Evolutionary conservation across 2,888 invertebrate species (phyloP), one percentile per base, ranked within the genome.

Genomic region (Drosophila maculinotata): DNA sequence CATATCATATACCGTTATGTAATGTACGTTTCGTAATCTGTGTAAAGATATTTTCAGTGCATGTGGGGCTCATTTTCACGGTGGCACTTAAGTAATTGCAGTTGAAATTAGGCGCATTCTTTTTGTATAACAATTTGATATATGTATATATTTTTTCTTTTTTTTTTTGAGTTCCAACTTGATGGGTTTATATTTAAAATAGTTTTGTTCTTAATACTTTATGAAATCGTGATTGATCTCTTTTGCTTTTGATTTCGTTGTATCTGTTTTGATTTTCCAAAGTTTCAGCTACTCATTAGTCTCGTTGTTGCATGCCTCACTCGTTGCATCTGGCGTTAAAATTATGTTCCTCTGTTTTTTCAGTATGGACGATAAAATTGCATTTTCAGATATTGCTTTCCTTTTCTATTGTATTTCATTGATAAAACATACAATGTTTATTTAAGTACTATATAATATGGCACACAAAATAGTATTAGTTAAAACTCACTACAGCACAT

Each of bases 401-500:
- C n/a, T 45, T 42, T 20, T 15, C 17, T 35, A 30, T 52, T 60
- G 20, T 15, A 17, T n/a, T 38, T 7, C 2, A 20, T 51, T 51
- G 35, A 57, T 44, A 25, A 17, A 38, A 42, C 17, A 49, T 47
- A 15, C 9, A 8, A 20, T 44, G 23, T 42, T 20, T 56, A n/a
- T 35, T 58, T 42, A 36, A 51, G 35, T 66, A 51, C 44, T 53
- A 60, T 57, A 66, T 41, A 79, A 76, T 76, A 82, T 80, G 83
- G 83, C 83, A 82, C 82, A 80, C 63, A 76, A 72, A 76, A 76
- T 59, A 56, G 59, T 69, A 76, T 80, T 83, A 78, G 83, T 83
- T 63, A 76, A 66, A 76, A 74, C 67, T 78, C 71, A 83, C 82
- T 83, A 86, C 86, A 69, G 81, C 86, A 86, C 82, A 86, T 86